Conservation (phyloP, 1,140 invertebrate genomes). For the Ericerus pela region DNA sequence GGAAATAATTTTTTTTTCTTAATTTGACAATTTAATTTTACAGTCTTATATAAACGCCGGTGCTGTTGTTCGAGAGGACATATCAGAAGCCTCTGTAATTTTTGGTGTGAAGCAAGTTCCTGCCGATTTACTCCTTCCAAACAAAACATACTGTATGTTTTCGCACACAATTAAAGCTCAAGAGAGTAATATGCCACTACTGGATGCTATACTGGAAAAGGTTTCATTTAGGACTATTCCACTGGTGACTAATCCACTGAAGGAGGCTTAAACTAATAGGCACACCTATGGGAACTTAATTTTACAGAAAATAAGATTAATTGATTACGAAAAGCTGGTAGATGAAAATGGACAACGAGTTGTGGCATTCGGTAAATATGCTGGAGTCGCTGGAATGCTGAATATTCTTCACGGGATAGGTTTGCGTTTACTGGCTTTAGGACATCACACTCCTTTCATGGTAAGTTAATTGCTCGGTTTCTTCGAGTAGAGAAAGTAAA, state of each 20-base stretch:
- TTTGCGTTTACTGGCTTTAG: slow-evolving; percentile 78
- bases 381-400: slow-evolving; percentile 95
- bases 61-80: slow-evolving; percentile 87
- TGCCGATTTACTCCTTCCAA: slow-evolving; percentile 77
- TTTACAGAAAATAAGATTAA: slow-evolving; percentile 77
- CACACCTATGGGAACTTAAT: slow-evolving; percentile 13
- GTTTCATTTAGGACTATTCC: slow-evolving; percentile 35
- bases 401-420: slow-evolving; percentile 96
- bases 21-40: slow-evolving; percentile 22
- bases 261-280: too few species aligned
- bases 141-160: slow-evolving; percentile 97
- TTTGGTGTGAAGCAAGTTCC: slow-evolving; percentile 97
- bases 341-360: slow-evolving; percentile 76
- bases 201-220: slow-evolving; percentile 91
- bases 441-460: slow-evolving; percentile 99
- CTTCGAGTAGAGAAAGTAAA: too few species aligned
- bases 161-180: slow-evolving; percentile 99
- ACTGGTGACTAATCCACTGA: too few species aligned
- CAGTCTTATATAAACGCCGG: slow-evolving; percentile 76
- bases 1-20: too few species aligned
- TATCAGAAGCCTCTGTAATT: slow-evolving; percentile 86
- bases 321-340: slow-evolving; percentile 95
- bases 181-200: slow-evolving; percentile 90
- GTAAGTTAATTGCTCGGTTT: too few species aligned
- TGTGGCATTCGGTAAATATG: slow-evolving; percentile 98